Conservation (phyloP, 2,888 invertebrate species). For the Drosophila algonquin region DNA sequence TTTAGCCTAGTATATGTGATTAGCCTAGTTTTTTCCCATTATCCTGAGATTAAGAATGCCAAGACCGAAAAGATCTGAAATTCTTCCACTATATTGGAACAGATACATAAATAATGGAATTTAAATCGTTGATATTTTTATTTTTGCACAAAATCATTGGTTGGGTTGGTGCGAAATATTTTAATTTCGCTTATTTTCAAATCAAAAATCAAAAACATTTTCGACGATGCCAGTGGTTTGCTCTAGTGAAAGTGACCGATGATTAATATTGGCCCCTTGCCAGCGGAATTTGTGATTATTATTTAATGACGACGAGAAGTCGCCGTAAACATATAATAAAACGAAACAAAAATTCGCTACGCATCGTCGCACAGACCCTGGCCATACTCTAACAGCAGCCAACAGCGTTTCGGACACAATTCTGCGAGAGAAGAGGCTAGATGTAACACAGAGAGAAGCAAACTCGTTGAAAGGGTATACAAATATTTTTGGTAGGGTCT, state of each 20-base stretch:
- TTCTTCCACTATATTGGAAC: conserved; percentile 15
- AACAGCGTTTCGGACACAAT: no score
- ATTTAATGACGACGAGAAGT: conserved; percentile 77
- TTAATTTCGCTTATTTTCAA: conserved; percentile 57
- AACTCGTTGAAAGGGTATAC: not conserved
- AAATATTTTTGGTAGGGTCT: conserved; percentile 9
- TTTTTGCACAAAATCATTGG: conserved; percentile 54
- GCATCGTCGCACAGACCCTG: conserved; percentile 8
- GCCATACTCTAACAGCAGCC: conserved; percentile 9
- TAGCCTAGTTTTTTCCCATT: conserved; percentile 29
- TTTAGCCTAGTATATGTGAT: conserved; percentile 10
- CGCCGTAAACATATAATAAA: conserved; percentile 52
- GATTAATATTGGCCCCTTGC: conserved; percentile 80
- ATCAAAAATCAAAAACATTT: conserved; percentile 33
- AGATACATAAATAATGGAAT: conserved; percentile 39
- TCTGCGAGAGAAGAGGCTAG: no score
- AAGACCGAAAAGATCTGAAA: conserved; percentile 27
- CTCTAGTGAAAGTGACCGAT: conserved; percentile 83
- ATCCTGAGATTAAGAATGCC: conserved; percentile 30
- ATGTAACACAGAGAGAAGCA: not conserved
- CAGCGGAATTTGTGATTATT: conserved; percentile 80
- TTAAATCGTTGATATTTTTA: conserved; percentile 30
- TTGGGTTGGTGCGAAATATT: conserved; percentile 46
- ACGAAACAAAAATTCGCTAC: conserved; percentile 14
- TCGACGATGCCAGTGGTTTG: conserved; percentile 43